Evolutionary conservation across 2,113 vertebrate species (phyloP).

Genomic region (Conger conger): DNA sequence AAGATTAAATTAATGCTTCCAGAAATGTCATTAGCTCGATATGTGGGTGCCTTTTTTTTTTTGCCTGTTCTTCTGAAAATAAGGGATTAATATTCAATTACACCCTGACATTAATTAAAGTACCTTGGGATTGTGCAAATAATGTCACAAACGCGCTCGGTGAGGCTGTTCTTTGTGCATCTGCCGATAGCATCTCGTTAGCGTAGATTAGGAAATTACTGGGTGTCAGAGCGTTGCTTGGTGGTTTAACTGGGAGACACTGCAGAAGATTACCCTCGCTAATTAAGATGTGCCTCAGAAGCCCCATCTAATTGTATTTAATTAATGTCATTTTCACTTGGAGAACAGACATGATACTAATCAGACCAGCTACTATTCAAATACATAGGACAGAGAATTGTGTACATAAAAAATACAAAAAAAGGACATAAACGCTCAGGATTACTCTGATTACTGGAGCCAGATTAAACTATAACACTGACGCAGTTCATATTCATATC

Average conservation of each 20-base stretch:
- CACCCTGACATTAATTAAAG: neutral
- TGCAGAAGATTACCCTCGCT: neutral
- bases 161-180: neutral
- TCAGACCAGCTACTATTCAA: neutral
- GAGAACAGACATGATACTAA: slow-evolving; percentile 15
- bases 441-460: neutral
- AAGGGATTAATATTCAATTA: slow-evolving; percentile 19
- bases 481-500: neutral
- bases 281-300: slow-evolving; percentile 21
- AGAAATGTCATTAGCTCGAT: neutral
- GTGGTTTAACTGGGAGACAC: neutral
- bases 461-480: neutral
- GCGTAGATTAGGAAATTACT: neutral
- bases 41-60: neutral
- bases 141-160: neutral
- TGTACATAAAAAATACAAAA: neutral
- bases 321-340: slow-evolving; percentile 17
- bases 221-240: neutral
- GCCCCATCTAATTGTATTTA: slow-evolving; percentile 22
- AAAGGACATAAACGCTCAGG: neutral
- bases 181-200: neutral
- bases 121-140: neutral
- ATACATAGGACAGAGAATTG: neutral
- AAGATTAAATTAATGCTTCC: neutral
- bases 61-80: neutral